phyloP scores from a whole-genome alignment of 2,113 vertebrate species.

The Otis tarda region DNA sequence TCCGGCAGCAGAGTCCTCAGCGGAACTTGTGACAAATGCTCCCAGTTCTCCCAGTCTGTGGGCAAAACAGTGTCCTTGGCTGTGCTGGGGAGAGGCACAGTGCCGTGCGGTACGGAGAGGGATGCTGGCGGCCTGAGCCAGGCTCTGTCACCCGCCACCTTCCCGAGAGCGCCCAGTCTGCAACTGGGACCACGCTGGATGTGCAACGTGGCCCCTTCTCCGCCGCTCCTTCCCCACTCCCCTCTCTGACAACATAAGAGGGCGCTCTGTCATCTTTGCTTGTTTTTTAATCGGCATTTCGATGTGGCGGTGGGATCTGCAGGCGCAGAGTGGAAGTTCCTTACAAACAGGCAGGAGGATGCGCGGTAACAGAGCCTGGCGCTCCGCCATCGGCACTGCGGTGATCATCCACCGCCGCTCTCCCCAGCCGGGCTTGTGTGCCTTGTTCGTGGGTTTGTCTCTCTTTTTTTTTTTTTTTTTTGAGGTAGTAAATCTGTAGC shows the following conservation, averaged over 20 bases:
- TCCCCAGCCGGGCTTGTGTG: neutral
- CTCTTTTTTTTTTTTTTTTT: too few species aligned
- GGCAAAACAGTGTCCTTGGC: neutral
- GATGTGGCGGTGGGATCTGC: neutral
- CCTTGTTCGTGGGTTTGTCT: rapidly evolving
- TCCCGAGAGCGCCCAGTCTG: neutral
- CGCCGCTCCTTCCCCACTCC: neutral
- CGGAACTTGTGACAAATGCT: rapidly evolving
- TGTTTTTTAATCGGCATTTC: rapidly evolving
- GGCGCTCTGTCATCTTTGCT: neutral
- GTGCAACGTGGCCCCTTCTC: neutral
- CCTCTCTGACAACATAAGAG: neutral
- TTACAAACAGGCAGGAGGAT: rapidly evolving
- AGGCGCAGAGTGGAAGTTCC: neutral
- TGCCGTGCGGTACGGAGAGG: rapidly evolving
- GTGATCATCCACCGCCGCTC: neutral
- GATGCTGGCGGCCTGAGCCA: neutral
- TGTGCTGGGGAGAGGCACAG: neutral
- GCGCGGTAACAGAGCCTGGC: rapidly evolving
- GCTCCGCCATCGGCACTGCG: neutral
- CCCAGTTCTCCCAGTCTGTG: rapidly evolving
- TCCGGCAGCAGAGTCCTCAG: neutral
- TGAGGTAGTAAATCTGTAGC: rapidly evolving
- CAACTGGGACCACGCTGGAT: rapidly evolving
- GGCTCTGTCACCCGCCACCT: neutral